Evolutionary conservation across 2,797 vertebrate species (phyloP).

Genomic region (Valencia hispanica): DNA sequence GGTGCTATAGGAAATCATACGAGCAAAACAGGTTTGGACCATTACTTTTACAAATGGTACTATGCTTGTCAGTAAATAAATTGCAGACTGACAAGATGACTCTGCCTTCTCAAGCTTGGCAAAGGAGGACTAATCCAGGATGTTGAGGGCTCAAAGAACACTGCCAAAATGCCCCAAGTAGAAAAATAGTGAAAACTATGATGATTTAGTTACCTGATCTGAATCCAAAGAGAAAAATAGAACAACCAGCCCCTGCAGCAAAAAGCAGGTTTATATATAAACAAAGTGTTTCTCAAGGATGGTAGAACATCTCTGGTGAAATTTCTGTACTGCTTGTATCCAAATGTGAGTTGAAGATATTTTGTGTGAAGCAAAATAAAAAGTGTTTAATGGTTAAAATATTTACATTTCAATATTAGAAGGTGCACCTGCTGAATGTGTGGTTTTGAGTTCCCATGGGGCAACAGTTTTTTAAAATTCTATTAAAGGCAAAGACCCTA

Average conservation of each 20-base stretch:
- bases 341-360: not conserved
- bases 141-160: not conserved
- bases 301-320: not conserved
- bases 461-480: not conserved
- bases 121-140: not conserved
- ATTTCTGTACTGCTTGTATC: not conserved
- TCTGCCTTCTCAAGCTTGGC: slow-evolving; percentile 12
- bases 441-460: not conserved
- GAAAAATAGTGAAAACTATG: not conserved
- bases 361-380: not conserved
- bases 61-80: not conserved
- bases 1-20: not conserved
- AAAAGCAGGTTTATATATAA: not conserved
- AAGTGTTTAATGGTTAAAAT: not conserved
- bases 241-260: not conserved
- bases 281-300: slow-evolving; percentile 1
- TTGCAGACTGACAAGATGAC: not conserved
- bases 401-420: not conserved
- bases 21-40: not conserved
- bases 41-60: slow-evolving; percentile 5
- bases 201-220: slow-evolving; percentile 9
- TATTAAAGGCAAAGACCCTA: not conserved
- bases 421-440: not conserved
- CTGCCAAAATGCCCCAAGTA: not conserved
- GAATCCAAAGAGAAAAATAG: slow-evolving; percentile 7